Conservation (phyloP, 2,113 vertebrate genomes). For the Apodemus sylvaticus region DNA sequence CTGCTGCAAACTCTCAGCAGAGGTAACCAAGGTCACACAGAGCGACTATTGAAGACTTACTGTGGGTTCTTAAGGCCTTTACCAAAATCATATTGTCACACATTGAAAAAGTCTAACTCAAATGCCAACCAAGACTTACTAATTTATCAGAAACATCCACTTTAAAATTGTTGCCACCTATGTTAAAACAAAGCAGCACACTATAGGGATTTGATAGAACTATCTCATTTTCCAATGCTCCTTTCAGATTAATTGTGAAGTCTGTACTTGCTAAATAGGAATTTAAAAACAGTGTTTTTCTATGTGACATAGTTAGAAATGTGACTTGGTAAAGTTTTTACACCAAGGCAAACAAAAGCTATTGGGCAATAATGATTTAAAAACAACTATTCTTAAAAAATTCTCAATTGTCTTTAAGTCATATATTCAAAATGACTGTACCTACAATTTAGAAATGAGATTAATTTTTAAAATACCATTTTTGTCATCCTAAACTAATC, state of each 20-base stretch:
- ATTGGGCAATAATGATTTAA: neutral
- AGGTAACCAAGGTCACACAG: constrained; percentile 65
- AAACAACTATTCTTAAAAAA: neutral
- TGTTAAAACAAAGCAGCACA: neutral
- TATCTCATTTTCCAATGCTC: neutral
- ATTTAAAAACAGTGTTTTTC: constrained; percentile 32
- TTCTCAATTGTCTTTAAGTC: neutral
- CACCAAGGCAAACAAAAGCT: neutral
- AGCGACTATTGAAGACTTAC: constrained; percentile 50
- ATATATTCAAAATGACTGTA: neutral
- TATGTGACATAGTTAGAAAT: neutral
- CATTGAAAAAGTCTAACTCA: constrained; percentile 43
- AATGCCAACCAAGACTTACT: constrained; percentile 51
- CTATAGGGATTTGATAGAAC: neutral
- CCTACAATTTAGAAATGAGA: neutral
- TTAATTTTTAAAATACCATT: neutral
- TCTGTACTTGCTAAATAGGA: neutral
- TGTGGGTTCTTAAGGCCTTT: constrained; percentile 35
- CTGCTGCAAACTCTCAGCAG: neutral
- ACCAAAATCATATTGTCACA: constrained; percentile 43
- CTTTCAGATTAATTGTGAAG: neutral
- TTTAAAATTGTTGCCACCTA: constrained; percentile 25
- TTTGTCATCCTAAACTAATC: neutral
- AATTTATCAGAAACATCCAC: constrained; percentile 53
- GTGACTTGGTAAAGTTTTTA: neutral